A percentile compares a stretch with the other conserved stretches of the same genome.
These are phyloP conservation scores for Colaptes auratus DNA, from an alignment of 2,113 vertebrate species.

Conservation along the genomic window DNA sequence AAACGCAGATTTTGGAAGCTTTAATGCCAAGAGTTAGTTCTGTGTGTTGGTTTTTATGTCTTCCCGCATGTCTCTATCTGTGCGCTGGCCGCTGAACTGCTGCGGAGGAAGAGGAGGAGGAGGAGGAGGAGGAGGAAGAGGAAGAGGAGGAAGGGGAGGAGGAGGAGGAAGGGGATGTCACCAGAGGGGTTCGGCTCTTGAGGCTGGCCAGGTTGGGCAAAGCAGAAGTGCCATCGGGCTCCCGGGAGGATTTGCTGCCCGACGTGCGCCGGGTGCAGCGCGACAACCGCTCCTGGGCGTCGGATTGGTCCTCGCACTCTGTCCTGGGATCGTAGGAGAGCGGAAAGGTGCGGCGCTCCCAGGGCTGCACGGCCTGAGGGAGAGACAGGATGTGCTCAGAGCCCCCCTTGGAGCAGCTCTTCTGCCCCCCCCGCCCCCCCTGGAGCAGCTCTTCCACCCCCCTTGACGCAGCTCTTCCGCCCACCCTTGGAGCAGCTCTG, in stretches of 20 bases:
- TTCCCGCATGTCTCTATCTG: constrained; percentile 82
- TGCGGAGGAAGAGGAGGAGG: constrained; percentile 46
- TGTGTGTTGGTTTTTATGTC: constrained; percentile 74
- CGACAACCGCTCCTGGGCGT: constrained; percentile 75
- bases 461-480: no score
- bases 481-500: no score
- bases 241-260: constrained; percentile 82
- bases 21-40: constrained; percentile 85
- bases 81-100: constrained; percentile 80
- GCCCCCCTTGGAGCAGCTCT: rapidly evolving
- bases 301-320: constrained; percentile 82
- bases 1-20: constrained; percentile 97
- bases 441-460: no score
- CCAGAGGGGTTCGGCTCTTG: constrained; percentile 79
- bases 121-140: not conserved
- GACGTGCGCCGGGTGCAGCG: constrained; percentile 84
- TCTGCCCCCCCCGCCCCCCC: not conserved
- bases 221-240: constrained; percentile 79
- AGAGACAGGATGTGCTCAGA: rapidly evolving
- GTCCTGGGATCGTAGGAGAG: constrained; percentile 84
- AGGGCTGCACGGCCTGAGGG: constrained; percentile 88
- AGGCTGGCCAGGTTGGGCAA: constrained; percentile 66
- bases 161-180: constrained; percentile 14
- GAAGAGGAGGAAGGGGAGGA: not conserved
- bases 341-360: constrained; percentile 92